Evolutionary conservation across 2,113 vertebrate genomes (phyloP), one percentile per base, ranked within the genome.

Genomic region (Entomyzon cyanotis): DNA sequence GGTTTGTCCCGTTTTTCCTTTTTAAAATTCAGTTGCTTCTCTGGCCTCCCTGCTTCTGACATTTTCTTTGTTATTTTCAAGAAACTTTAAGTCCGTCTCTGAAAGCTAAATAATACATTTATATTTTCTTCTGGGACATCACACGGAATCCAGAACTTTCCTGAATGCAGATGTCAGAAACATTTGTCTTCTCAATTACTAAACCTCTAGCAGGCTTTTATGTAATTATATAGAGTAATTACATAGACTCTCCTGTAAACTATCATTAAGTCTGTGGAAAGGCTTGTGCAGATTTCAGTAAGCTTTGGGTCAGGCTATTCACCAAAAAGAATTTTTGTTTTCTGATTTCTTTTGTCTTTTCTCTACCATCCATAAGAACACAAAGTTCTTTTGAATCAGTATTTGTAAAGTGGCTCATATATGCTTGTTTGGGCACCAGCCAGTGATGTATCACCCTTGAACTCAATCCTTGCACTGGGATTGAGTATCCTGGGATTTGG

Each of bases 401-500:
- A 5, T 74, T 87, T 74, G 9, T 77, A n/a, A 65, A 90, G 56
- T 42, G 3, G 7, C 5, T 82, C 24, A 22, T 73, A 83, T 56
- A 52, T 58, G 9, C 63, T 82, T 70, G 2, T 68, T 59, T 80
- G 73, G 23, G 35, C 33, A 47, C 19, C 27, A 70, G 5, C 11
- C n/a, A 56, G 24, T 52, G 41, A 15, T 0, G 1, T 11, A 19
- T 2, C 13, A n/a, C 23, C 46, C 67, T 0, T 30, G 55, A 69
- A 18, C 15, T 28, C 11, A 73, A 53, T 19, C 46, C 47, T 42
- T 58, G 28, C 20, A 7, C 25, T 82, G 12, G 3, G 30, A 5
- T 52, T 24, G 39, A 39, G 6, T 25, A 4, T 41, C 42, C 46
- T 37, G 41, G 3, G 35, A 11, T 24, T 75, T 47, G 47, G 53